Base-by-base conservation (phyloP, 2,888 invertebrate genomes). In the Lasioglossum oenotherae region DNA sequence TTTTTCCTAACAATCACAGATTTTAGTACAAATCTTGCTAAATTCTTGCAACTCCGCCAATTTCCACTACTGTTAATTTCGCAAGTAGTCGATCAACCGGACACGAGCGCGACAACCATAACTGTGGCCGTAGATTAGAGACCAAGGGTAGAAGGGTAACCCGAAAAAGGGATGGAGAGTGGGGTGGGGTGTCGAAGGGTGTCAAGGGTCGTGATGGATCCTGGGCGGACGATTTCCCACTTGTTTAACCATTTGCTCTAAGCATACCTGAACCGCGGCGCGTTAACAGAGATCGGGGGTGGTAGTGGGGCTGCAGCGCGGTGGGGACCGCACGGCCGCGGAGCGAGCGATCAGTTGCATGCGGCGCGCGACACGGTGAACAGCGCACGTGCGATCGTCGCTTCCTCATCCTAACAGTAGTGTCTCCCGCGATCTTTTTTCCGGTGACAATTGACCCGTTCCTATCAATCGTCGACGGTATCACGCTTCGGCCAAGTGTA, bases 341-440 rank as follows among this genome's bases (percentile, higher is more conserved):
- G 80, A 83, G 82, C 81, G 19, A 79, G 71, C 87, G 88, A 88
- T 93, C 94, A 94, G 95, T 94, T 92, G 87, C 92, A 93, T 92
- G 94, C 92, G 91, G 91, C 88, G 91, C 94, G 93, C 91, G 91
- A 87, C 46, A 81, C 85, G 88, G 86, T 87, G 19, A 86, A 80
- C 78, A 78, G 31, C 81, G 84, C 77, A 5, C 53, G 76, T n/a
- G 60, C 38, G 78, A 53, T 38, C 78, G 53, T 85, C 14, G 69
- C n/a, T 10, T n/a, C 31, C 14, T 1, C 53, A 16, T 41, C 71
- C 4, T n/a, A 12, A 73, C 60, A 60, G 12, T 72, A n/a, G 46
- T 60, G 23, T 79, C 23, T 76, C 75, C 64, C 74, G 72, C 38
- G 27, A 27, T 78, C 38, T 23, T 38, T 19, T n/a, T 23, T 53